phyloP scores from a whole-genome alignment of 2,113 vertebrate genomes.

The Psittacara wagleri region DNA sequence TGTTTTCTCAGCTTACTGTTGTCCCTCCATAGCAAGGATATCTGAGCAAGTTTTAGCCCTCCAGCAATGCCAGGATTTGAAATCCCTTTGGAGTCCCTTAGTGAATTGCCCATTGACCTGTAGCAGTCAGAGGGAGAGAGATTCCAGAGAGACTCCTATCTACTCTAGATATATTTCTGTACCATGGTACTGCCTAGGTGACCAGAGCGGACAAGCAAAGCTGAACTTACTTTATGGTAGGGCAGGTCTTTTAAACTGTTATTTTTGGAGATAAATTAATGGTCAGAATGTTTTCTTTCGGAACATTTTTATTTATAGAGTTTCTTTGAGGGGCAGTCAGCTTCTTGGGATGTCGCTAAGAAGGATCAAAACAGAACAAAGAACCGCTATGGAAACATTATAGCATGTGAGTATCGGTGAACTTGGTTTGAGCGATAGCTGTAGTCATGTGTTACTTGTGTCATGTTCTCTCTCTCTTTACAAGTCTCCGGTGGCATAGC shows the following conservation, averaged over 20 bases:
- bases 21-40: neutral
- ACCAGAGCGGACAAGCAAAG: neutral
- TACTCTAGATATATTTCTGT: neutral
- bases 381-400: slow-evolving; percentile 99
- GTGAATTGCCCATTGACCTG: neutral
- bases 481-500: neutral
- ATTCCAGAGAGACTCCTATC: neutral
- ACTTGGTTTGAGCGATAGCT: neutral
- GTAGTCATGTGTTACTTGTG: neutral
- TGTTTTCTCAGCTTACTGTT: neutral
- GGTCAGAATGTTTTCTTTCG: slow-evolving; percentile 61
- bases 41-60: neutral
- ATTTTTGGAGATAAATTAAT: slow-evolving; percentile 59
- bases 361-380: slow-evolving; percentile 99
- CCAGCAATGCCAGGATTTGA: neutral
- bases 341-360: slow-evolving; percentile 99
- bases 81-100: slow-evolving; percentile 8
- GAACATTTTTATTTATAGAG: slow-evolving; percentile 86
- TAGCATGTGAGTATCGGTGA: slow-evolving; percentile 90
- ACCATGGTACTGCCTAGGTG: neutral
- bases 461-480: neutral
- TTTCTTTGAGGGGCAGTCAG: slow-evolving; percentile 99
- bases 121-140: neutral
- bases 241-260: slow-evolving; percentile 40
- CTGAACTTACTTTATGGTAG: slow-evolving; percentile 15